phyloP scores from a whole-genome alignment of 2,797 vertebrate species.

The Odontamblyopus rebecca region DNA sequence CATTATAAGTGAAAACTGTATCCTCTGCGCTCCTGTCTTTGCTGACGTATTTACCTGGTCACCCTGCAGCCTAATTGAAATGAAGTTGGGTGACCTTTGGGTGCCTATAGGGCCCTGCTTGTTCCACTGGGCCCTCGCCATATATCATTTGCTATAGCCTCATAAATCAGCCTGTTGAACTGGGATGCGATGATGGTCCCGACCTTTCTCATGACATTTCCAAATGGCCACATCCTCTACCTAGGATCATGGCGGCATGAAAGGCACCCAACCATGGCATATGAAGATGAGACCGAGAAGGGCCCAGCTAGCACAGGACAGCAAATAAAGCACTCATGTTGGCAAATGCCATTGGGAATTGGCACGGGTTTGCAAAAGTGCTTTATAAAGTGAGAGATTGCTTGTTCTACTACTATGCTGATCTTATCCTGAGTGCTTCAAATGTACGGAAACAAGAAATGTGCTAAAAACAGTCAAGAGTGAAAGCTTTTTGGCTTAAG shows the following conservation, averaged over 20 bases:
- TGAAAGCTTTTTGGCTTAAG: background rate
- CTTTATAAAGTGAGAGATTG: conserved; percentile 14
- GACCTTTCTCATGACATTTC: conserved; percentile 79
- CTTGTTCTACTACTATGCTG: background rate
- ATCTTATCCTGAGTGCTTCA: background rate
- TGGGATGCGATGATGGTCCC: conserved; percentile 61
- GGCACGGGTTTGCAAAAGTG: conserved; percentile 34
- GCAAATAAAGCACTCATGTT: conserved; percentile 35
- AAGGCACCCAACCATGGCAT: conserved; percentile 54
- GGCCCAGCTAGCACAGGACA: conserved; percentile 8
- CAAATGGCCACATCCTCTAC: conserved; percentile 67
- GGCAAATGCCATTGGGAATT: conserved; percentile 22
- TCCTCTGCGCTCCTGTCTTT: conserved; percentile 32
- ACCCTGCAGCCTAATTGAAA: conserved; percentile 72
- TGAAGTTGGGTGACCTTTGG: conserved; percentile 77
- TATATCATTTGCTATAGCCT: conserved; percentile 63
- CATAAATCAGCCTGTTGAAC: conserved; percentile 75
- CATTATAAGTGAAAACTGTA: conserved; percentile 55
- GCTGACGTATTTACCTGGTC: conserved; percentile 51
- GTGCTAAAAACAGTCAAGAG: background rate
- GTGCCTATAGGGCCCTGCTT: conserved; percentile 53
- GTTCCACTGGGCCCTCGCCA: conserved; percentile 51
- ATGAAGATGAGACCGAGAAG: conserved; percentile 54
- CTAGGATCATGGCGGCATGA: conserved; percentile 63
- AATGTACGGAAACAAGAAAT: background rate